phyloP scores from a whole-genome alignment of 2,888 invertebrate genomes.

The Agrochola circellaris region DNA sequence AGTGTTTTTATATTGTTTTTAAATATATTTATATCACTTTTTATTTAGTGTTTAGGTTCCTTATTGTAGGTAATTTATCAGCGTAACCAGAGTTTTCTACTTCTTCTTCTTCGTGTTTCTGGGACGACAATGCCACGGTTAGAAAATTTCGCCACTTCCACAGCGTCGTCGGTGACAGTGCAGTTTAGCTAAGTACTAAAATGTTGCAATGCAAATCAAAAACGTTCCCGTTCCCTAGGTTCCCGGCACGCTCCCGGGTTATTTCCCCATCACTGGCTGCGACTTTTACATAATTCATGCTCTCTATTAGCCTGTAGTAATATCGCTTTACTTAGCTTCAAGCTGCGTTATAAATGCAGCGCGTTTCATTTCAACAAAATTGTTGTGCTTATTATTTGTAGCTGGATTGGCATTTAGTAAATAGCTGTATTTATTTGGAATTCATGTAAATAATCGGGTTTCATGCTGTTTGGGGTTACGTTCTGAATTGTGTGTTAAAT shows the following conservation, averaged over 20 bases:
- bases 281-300: conserved; percentile 63
- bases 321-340: conserved; percentile 59
- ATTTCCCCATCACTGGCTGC: conserved; percentile 43
- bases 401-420: conserved; percentile 37
- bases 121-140: too few species aligned
- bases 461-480: not conserved
- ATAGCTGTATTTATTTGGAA: conserved; percentile 29
- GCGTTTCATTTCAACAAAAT: conserved; percentile 41
- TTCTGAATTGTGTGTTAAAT: not conserved
- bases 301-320: conserved; percentile 63
- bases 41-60: too few species aligned
- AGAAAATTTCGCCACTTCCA: not conserved
- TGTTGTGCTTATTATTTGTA: conserved; percentile 47
- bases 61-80: not conserved
- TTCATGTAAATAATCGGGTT: conserved; percentile 6
- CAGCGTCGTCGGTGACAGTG: not conserved
- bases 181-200: not conserved
- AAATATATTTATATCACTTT: too few species aligned
- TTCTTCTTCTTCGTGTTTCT: not conserved
- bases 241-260: conserved; percentile 13
- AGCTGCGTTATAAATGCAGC: conserved; percentile 55
- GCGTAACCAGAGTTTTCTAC: not conserved
- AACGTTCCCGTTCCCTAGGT: conserved; percentile 3
- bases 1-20: too few species aligned
- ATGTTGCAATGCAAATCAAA: conserved; percentile 1